Evolutionary conservation across 2,888 invertebrate species (phyloP), one percentile per base, ranked within the genome.

Genomic region (Mycogona germanica): DNA sequence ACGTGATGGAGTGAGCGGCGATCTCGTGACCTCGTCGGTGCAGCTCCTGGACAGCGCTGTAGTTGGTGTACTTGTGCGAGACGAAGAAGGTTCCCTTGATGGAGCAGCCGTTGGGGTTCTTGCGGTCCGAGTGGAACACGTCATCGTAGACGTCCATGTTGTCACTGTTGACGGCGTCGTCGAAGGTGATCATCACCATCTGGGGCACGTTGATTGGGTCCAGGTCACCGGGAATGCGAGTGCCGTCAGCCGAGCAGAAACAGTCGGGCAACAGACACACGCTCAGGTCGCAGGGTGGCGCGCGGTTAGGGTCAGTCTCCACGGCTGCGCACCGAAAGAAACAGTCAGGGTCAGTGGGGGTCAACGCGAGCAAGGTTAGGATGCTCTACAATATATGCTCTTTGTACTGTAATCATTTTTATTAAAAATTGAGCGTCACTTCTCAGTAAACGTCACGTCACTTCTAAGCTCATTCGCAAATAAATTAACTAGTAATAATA

Each of bases 91-190:
- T 91, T 44, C 87, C 82, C 71, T 87, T 91, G 72, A 92, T 88
- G 69, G 88, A 85, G 70, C 91, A 92, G 57, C 89, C 89, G 67
- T 92, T 92, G 50, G 91, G 89, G 67, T 92, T 92, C 71, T 86
- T 87, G 60, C 91, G 80, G 64, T 85, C 83, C 56, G 82, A 81
- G 69, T 83, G 87, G 73, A 92, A 91, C 60, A 92, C 88, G 66
- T 89, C 88, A 69, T 87, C 87, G 77, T 91, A 92, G 49, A 92
- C 73, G 64, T 87, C 89, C 67, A 91, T 91, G 72, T 92, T 92
- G 73, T 92, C 89, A 72, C 89, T 89, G 71, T 92, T 92, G 71
- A 92, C 87, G 65, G 91, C 91, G 65, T 91, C 91, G 67, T 92
- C 91, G 68, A 92, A 92, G 49, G 91, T 91, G 67, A 92, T 84